A percentile compares a stretch with the other conserved stretches of the same genome.
Conservation (phyloP, 37 sponge, comb jelly and placozoan genomes). For the Mnemiopsis leidyi region DNA sequence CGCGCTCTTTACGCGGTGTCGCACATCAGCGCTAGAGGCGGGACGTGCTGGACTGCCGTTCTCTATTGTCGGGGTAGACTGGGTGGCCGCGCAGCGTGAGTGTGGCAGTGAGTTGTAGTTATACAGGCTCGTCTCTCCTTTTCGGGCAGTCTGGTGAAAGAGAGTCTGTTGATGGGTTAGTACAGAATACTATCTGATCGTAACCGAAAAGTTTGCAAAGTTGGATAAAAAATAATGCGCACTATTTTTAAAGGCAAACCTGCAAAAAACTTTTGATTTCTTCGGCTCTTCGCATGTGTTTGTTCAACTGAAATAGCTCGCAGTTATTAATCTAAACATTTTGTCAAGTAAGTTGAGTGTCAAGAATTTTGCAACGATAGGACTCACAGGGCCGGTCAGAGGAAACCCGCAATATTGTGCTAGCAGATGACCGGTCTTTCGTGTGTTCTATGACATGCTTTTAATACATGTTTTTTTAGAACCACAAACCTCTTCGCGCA, state of each 20-base stretch:
- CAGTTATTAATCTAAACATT: too few species aligned
- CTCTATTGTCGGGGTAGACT: constrained; percentile 51
- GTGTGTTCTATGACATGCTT: too few species aligned
- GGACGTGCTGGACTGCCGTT: background rate
- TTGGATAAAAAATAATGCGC: too few species aligned
- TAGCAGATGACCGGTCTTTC: too few species aligned
- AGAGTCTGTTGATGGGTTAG: background rate
- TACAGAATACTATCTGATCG: background rate
- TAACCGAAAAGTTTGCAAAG: too few species aligned
- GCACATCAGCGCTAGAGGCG: background rate
- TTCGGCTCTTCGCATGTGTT: constrained; percentile 42
- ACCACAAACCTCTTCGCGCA: background rate
- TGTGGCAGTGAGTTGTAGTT: constrained; percentile 3
- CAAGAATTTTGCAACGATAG: too few species aligned
- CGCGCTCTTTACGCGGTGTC: background rate
- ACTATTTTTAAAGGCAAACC: background rate
- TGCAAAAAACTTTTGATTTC: constrained; percentile 54
- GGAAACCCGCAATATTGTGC: too few species aligned
- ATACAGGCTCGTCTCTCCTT: background rate
- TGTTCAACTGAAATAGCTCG: constrained; percentile 10
- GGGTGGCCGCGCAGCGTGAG: constrained; percentile 7
- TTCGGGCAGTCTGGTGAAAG: constrained; percentile 26
- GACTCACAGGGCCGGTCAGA: too few species aligned
- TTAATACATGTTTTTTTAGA: too few species aligned
- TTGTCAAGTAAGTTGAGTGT: too few species aligned